Base-by-base conservation (phyloP, 2,113 vertebrate species). In the Rattus rattus region DNA sequence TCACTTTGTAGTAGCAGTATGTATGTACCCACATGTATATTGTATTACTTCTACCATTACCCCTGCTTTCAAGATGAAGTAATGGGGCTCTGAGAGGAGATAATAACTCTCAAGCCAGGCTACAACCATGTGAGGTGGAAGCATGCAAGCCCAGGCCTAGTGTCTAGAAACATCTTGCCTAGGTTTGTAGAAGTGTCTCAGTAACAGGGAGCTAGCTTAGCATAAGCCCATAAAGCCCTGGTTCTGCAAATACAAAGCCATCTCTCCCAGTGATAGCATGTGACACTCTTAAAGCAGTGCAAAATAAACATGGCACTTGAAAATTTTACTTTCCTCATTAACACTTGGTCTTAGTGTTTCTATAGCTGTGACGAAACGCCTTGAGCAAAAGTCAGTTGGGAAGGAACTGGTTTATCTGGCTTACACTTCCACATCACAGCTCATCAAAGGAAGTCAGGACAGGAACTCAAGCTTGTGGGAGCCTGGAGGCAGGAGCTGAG, bases 241-340 rank as follows among this genome's bases (percentile, higher is more conserved):
- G 47, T 36, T 87, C 47, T 70, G 33, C 5, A 72, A 72, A 52
- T 22, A 16, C n/a, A 72, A 56, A 54, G 5, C 10, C 12, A 4
- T 26, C 33, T 54, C n/a, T 49, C 6, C 12, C 6, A 52, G 33
- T 36, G 59, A 85, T 33, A 39, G 63, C 56, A 36, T 1, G 43
- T 81, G 85, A 87, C 81, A n/a, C 72, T 92, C 69, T 88, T 33
- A 81, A 72, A 96, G 87, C 59, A 59, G 26, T 56, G 77, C 56
- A 63, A 73, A 79, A 67, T 63, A 67, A 69, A 52, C 9, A 83
- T 7, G 28, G 39, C 2, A 76, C 12, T 52, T 20, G 67, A 61
- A 79, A 79, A 5, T 20, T 79, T 54, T 79, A 77, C 28, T 79
- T 54, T 54, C 16, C 28, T 79, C 30, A 52, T 52, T 79, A 79